phyloP scores from a whole-genome alignment of 1,140 invertebrate species.

The Lucilia cuprina region DNA sequence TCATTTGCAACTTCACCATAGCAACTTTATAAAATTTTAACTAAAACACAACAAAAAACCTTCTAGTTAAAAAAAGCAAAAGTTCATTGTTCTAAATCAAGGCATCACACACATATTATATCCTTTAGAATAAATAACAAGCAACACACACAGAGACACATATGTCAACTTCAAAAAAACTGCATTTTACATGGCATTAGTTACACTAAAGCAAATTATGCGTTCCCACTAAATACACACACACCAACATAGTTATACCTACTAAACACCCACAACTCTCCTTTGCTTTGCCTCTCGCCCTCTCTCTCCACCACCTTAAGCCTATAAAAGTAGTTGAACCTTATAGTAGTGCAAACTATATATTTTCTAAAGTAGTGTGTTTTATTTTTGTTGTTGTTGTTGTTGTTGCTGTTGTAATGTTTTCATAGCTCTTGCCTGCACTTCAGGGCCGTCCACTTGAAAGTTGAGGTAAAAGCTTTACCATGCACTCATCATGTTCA shows the following conservation, averaged over 20 bases:
- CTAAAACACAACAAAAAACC: background rate
- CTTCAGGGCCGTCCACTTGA: constrained; percentile 32
- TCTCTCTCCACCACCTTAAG: background rate
- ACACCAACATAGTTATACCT: background rate
- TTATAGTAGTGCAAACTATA: background rate
- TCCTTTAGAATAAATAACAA: background rate
- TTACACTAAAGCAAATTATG: background rate
- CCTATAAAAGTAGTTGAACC: background rate
- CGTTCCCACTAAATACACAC: background rate
- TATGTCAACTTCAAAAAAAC: background rate
- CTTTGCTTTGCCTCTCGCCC: background rate
- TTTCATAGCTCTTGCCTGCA: constrained; percentile 22
- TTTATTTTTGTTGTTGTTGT: background rate
- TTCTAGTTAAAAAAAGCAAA: background rate
- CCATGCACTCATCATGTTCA: background rate
- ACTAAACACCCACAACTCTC: background rate
- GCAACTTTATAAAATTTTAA: background rate
- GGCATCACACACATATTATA: background rate
- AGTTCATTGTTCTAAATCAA: constrained; percentile 35
- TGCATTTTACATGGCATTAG: background rate
- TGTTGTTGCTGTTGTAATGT: background rate
- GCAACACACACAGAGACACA: background rate
- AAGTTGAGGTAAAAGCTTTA: constrained; percentile 30
- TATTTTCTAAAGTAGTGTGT: background rate
- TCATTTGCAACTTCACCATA: background rate